phyloP scores from a whole-genome alignment of 2,888 invertebrate species.

The Noctuana brunneofusca region DNA sequence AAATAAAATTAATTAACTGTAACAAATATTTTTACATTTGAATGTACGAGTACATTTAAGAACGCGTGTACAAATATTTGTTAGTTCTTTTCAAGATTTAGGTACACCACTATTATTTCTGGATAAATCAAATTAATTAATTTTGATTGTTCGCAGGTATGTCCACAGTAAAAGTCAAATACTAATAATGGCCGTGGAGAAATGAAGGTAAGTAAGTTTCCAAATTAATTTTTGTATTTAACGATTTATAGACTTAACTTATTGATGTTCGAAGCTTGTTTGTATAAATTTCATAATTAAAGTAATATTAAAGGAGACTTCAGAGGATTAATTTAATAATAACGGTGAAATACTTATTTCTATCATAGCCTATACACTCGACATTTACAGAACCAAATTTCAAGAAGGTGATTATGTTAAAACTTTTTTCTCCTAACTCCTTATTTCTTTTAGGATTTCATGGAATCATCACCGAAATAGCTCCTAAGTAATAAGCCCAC shows the following conservation, averaged over 20 bases:
- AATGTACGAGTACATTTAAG: too few species aligned
- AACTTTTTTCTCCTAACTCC: too few species aligned
- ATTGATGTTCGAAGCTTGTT: not conserved
- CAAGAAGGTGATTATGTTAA: not conserved
- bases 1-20: conserved; percentile 6
- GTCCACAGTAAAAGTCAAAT: not conserved
- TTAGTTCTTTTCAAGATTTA: not conserved
- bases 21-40: too few species aligned
- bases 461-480: too few species aligned
- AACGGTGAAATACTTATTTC: not conserved
- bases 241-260: conserved; percentile 1
- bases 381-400: not conserved
- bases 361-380: not conserved
- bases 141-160: conserved; percentile 25
- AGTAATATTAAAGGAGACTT: not conserved
- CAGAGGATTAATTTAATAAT: not conserved
- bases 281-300: not conserved
- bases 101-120: not conserved
- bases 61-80: not conserved
- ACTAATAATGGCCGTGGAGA: not conserved
- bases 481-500: too few species aligned
- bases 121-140: not conserved
- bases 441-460: too few species aligned
- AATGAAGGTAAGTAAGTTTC: conserved; percentile 15
- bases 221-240: not conserved